These are phyloP conservation scores for Eulemur rufifrons DNA, from an alignment of 2,113 vertebrate genomes.

Conservation along the genomic window DNA sequence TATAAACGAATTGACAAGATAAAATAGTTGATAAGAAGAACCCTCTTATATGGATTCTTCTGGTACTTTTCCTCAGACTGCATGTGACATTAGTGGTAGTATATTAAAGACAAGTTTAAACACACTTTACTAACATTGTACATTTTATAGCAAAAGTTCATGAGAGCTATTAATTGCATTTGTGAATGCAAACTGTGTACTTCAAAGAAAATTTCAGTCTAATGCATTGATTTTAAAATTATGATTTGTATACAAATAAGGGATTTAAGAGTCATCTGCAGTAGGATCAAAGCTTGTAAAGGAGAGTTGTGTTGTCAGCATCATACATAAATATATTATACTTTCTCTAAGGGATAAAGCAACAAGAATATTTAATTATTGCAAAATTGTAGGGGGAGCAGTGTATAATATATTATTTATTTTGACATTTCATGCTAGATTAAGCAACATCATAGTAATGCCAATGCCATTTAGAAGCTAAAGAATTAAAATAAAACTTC, in stretches of 20 bases:
- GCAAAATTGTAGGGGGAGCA: conserved; percentile 56
- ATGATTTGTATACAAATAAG: conserved; percentile 67
- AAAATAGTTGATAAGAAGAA: not conserved
- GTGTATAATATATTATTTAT: conserved; percentile 80
- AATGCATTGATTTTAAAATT: conserved; percentile 56
- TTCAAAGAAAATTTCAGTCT: conserved; percentile 52
- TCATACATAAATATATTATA: conserved; percentile 68
- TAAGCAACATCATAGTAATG: conserved; percentile 72
- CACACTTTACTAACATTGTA: not conserved
- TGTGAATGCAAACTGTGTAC: conserved; percentile 20
- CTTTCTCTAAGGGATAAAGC: conserved; percentile 64
- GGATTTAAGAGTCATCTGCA: conserved; percentile 36
- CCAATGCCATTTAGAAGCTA: conserved; percentile 55
- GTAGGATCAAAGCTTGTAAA: conserved; percentile 51
- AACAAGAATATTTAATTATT: conserved; percentile 75
- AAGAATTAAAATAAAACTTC: conserved; percentile 57
- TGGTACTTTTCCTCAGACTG: not conserved
- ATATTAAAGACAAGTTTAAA: not conserved
- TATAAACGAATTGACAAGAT: not conserved
- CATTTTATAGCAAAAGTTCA: not conserved
- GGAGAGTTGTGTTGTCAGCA: conserved; percentile 47
- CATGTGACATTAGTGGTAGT: not conserved
- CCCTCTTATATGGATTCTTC: not conserved
- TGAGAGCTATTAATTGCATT: conserved; percentile 21
- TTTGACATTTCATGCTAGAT: conserved; percentile 78